These are phyloP conservation scores for Piaya cayana DNA, from an alignment of 2,113 vertebrate species.

Conservation along the genomic window DNA sequence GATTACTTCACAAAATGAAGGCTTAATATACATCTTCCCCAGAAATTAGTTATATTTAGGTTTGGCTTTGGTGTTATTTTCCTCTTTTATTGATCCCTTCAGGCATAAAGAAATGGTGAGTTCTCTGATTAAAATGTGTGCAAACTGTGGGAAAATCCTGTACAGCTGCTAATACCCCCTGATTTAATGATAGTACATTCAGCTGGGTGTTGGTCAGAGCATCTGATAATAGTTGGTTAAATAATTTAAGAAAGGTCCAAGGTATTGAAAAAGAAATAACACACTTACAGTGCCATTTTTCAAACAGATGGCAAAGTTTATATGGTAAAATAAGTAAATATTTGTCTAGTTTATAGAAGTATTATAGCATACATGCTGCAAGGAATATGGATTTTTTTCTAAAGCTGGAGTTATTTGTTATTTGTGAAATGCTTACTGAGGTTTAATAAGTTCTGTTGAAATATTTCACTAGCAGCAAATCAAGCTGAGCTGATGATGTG, in stretches of 20 bases:
- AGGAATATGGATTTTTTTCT: not conserved
- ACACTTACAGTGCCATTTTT: not conserved
- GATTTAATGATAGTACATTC: conserved; percentile 31
- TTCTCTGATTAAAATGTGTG: conserved; percentile 14
- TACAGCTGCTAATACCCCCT: not conserved
- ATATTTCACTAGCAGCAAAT: not conserved
- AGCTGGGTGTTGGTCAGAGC: not conserved
- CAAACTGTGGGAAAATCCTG: conserved; percentile 7
- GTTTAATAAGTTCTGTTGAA: conserved; percentile 9
- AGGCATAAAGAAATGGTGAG: not conserved
- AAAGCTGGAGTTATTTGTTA: not conserved
- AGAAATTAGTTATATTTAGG: conserved; percentile 2
- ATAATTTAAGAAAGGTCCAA: not conserved
- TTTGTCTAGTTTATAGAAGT: conserved; percentile 30
- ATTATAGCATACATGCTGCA: not conserved
- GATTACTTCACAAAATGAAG: not conserved
- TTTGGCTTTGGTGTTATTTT: not conserved
- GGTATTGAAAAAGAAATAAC: not conserved
- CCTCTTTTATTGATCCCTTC: conserved; percentile 12
- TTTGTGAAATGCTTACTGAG: not conserved
- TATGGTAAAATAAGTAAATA: conserved; percentile 35
- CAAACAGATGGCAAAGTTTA: conserved; percentile 30
- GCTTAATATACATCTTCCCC: not conserved
- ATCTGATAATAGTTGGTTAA: conserved; percentile 25
- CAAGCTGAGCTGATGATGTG: not conserved